These are phyloP conservation scores for Icerya purchasi DNA, from an alignment of 2,888 invertebrate species.

Conservation along the genomic window DNA sequence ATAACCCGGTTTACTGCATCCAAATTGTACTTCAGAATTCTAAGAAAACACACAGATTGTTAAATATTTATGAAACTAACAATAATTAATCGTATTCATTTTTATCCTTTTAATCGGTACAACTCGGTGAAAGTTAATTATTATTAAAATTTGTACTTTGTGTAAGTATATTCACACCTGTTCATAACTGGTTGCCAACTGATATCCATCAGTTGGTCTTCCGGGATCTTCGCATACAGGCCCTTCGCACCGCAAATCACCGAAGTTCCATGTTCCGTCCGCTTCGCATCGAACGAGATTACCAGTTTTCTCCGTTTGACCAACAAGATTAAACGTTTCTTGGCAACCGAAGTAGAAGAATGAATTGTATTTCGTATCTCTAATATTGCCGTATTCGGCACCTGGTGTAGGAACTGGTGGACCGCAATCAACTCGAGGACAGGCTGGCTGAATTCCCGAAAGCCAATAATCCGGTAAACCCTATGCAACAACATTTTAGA, in stretches of 20 bases:
- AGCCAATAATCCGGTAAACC: conserved; percentile 79
- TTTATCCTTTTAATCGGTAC: neutral
- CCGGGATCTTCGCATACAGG: conserved; percentile 93
- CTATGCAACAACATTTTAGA: too few relatives aligned
- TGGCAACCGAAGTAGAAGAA: conserved; percentile 91
- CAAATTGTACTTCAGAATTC: conserved; percentile 75
- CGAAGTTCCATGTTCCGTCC: conserved; percentile 93
- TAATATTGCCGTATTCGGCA: conserved; percentile 72
- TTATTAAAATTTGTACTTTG: neutral
- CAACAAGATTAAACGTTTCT: conserved; percentile 71
- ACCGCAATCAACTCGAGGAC: conserved; percentile 80
- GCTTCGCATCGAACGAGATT: conserved; percentile 78
- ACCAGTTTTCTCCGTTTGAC: conserved; percentile 76
- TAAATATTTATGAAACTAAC: neutral
- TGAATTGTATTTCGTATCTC: conserved; percentile 75
- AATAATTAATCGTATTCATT: neutral
- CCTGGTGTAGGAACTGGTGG: conserved; percentile 75
- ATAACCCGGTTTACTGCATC: conserved; percentile 76
- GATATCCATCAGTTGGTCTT: conserved; percentile 74
- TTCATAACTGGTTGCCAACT: conserved; percentile 33
- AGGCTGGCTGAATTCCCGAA: conserved; percentile 64
- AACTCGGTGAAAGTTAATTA: neutral
- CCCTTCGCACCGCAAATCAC: conserved; percentile 84
- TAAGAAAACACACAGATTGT: conserved; percentile 26
- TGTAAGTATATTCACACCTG: too few relatives aligned